These are phyloP conservation scores for Cristatella mucedo DNA, from an alignment of 2,888 invertebrate species.

Conservation along the genomic window DNA sequence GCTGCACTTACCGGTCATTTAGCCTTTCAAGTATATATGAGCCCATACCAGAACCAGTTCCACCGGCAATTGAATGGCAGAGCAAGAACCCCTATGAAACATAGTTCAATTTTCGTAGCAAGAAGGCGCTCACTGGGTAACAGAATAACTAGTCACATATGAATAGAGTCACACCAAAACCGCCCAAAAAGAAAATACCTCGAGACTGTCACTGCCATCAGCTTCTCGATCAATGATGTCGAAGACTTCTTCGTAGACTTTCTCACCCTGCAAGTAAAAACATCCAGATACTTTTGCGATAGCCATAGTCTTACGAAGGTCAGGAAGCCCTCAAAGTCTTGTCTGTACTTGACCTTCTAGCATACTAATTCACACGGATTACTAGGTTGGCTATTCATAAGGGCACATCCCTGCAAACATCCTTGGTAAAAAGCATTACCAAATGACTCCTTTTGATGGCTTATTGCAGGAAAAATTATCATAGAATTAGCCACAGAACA, in stretches of 20 bases:
- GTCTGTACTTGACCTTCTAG: no score
- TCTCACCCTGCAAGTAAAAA: slow-evolving; percentile 60
- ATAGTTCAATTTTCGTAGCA: not conserved
- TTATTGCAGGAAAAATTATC: no score
- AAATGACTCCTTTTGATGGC: no score
- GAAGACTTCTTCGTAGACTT: slow-evolving; percentile 83
- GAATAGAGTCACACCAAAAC: not conserved
- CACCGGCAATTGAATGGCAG: slow-evolving; percentile 97
- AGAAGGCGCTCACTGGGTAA: not conserved
- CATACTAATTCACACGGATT: no score
- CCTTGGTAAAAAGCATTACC: no score
- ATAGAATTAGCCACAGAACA: no score
- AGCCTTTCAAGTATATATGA: slow-evolving; percentile 50
- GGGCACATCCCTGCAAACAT: no score
- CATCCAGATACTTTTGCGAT: no score
- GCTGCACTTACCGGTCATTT: slow-evolving; percentile 37
- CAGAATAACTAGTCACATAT: not conserved
- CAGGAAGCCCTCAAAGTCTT: no score
- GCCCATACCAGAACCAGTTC: slow-evolving; percentile 97
- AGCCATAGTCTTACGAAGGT: no score
- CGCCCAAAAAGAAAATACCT: slow-evolving; percentile 44
- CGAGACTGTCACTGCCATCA: slow-evolving; percentile 91
- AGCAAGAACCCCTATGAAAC: slow-evolving; percentile 69
- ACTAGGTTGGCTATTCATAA: no score
- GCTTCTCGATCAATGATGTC: slow-evolving; percentile 96